These are phyloP conservation scores for Drosophila subpulchrella DNA, from an alignment of 1,140 invertebrate species.

Conservation along the genomic window DNA sequence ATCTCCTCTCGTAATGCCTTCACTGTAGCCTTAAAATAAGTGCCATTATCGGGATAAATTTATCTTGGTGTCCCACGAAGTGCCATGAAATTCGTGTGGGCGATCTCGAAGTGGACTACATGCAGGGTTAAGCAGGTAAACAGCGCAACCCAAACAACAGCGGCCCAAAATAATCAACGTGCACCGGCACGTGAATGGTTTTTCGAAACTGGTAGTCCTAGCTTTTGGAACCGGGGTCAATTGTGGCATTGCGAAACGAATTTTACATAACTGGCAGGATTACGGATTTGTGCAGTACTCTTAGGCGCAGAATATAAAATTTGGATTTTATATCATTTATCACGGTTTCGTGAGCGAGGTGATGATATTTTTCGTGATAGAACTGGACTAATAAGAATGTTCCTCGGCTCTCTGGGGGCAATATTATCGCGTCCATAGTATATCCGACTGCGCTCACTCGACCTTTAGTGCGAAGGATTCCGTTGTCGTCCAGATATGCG, in stretches of 20 bases:
- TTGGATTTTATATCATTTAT: neutral
- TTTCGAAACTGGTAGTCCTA: neutral
- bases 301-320: neutral
- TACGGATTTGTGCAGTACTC: neutral
- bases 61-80: slow-evolving; percentile 2
- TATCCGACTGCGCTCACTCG: neutral
- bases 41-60: too few relatives aligned
- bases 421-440: neutral
- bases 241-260: neutral
- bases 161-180: slow-evolving; percentile 4
- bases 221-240: neutral
- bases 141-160: neutral
- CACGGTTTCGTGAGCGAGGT: neutral
- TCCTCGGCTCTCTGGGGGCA: neutral
- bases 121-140: neutral
- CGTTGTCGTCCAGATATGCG: neutral
- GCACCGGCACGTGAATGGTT: slow-evolving; percentile 3
- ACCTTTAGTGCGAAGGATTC: neutral
- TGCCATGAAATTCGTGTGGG: slow-evolving; percentile 8
- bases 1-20: slow-evolving; percentile 6
- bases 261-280: neutral
- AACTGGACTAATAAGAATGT: neutral
- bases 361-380: neutral
- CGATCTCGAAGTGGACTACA: slow-evolving; percentile 5
- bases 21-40: slow-evolving; percentile 11